Evolutionary conservation across 2,113 vertebrate genomes (phyloP).

Genomic region (Laticauda laticaudata): DNA sequence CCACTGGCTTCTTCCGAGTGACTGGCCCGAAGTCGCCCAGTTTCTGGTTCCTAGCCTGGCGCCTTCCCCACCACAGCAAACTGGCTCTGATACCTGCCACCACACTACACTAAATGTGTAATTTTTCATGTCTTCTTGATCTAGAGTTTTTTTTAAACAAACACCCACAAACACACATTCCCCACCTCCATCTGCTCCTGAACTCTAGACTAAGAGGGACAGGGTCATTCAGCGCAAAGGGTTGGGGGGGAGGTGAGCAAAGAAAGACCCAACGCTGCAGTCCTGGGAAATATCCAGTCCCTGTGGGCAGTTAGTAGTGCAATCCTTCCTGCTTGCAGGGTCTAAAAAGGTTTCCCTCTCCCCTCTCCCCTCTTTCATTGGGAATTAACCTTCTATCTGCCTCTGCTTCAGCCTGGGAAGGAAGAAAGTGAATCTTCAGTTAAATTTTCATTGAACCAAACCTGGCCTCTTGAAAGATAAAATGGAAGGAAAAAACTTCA

Average conservation of each 20-base stretch:
- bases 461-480: background rate
- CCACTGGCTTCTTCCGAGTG: background rate
- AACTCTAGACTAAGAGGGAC: slow-evolving; percentile 20
- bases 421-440: background rate
- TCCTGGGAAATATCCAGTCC: background rate
- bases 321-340: slow-evolving; percentile 7
- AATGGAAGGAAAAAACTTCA: background rate
- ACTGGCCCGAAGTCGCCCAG: background rate
- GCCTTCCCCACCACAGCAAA: background rate
- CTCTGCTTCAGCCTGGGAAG: background rate
- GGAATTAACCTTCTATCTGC: slow-evolving; percentile 8
- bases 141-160: background rate
- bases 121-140: slow-evolving; percentile 46
- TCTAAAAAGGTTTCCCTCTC: background rate
- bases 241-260: slow-evolving; percentile 3
- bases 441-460: background rate
- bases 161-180: background rate
- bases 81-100: slow-evolving; percentile 26
- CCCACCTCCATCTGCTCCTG: background rate
- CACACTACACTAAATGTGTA: slow-evolving; percentile 41
- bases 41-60: background rate
- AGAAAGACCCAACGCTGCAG: slow-evolving; percentile 13
- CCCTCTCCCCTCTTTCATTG: background rate
- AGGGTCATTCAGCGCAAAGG: slow-evolving; percentile 27
- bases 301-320: slow-evolving; percentile 37